These are phyloP conservation scores for Marisa cornuarietis DNA, from an alignment of 1,140 invertebrate species.

Conservation along the genomic window DNA sequence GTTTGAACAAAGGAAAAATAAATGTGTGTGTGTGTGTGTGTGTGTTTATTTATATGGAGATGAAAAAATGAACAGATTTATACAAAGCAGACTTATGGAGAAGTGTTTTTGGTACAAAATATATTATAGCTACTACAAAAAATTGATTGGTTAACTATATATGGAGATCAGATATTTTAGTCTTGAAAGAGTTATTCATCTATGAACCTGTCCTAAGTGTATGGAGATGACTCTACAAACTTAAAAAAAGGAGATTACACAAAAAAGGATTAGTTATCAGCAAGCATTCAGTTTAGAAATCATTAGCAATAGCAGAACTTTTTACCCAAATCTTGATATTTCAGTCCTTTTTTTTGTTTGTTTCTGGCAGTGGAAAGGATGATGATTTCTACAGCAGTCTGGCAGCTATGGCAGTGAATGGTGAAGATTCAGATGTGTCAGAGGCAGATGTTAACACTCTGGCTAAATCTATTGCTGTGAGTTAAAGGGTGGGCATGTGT, in stretches of 20 bases:
- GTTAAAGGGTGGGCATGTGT: conserved; percentile 2
- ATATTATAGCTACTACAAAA: too few species aligned
- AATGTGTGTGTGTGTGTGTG: neutral
- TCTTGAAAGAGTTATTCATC: neutral
- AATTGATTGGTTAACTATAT: neutral
- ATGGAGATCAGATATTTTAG: too few species aligned
- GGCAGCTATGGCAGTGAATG: conserved; percentile 50
- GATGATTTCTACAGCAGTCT: conserved; percentile 60
- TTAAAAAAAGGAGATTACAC: too few species aligned
- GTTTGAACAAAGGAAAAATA: neutral
- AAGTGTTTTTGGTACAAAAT: too few species aligned
- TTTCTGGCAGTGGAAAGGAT: conserved; percentile 41
- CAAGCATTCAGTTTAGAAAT: too few species aligned
- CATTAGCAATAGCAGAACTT: too few species aligned
- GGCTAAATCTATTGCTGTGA: conserved; percentile 56
- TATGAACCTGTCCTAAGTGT: neutral
- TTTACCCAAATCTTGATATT: too few species aligned
- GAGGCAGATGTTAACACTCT: conserved; percentile 60
- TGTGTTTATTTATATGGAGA: too few species aligned
- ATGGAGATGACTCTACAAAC: too few species aligned
- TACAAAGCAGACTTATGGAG: too few species aligned
- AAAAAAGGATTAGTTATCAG: too few species aligned
- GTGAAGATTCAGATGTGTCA: conserved; percentile 54
- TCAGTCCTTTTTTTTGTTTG: neutral
- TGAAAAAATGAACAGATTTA: too few species aligned